Percentiles rank a stretch among this genome's conserved stretches.
These are phyloP conservation scores for Piliocolobus tephrosceles DNA, from an alignment of 2,113 vertebrate species.

Conservation along the genomic window DNA sequence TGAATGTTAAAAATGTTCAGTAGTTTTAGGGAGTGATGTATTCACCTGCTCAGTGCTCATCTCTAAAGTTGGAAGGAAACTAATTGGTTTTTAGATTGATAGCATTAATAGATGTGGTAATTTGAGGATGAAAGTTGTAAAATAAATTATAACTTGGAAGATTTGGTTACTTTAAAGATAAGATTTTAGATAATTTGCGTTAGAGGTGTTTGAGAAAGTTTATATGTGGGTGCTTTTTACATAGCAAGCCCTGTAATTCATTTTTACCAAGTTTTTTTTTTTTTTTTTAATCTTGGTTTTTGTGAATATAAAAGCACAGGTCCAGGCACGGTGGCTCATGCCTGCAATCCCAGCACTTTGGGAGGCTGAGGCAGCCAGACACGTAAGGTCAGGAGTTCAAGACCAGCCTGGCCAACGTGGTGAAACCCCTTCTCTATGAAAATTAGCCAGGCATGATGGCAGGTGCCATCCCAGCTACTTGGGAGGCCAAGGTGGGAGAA, in stretches of 20 bases:
- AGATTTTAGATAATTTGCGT: not conserved
- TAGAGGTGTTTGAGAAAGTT: slow-evolving; percentile 45
- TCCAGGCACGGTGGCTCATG: too few relatives aligned
- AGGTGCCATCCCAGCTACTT: too few relatives aligned
- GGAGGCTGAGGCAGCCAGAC: too few relatives aligned
- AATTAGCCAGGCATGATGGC: too few relatives aligned
- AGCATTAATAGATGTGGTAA: not conserved
- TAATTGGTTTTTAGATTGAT: slow-evolving; percentile 67
- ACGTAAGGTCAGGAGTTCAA: too few relatives aligned
- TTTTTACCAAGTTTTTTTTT: slow-evolving; percentile 42
- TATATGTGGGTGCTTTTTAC: slow-evolving; percentile 5
- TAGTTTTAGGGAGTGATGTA: slow-evolving; percentile 47
- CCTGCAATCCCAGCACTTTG: too few relatives aligned
- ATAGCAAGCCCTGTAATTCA: not conserved
- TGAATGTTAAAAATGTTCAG: slow-evolving; percentile 12
- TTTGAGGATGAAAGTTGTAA: not conserved
- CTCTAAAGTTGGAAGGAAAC: slow-evolving; percentile 59
- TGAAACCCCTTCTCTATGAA: too few relatives aligned
- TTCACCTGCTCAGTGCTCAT: slow-evolving; percentile 51
- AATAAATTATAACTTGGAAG: not conserved
- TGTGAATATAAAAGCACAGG: not conserved
- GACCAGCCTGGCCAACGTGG: too few relatives aligned
- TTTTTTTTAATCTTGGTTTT: slow-evolving; percentile 5
- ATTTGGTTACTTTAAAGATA: slow-evolving; percentile 5
- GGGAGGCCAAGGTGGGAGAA: too few relatives aligned